Evolutionary conservation across 2,888 invertebrate genomes (phyloP).

Genomic region (Drosophila flavopinicola): DNA sequence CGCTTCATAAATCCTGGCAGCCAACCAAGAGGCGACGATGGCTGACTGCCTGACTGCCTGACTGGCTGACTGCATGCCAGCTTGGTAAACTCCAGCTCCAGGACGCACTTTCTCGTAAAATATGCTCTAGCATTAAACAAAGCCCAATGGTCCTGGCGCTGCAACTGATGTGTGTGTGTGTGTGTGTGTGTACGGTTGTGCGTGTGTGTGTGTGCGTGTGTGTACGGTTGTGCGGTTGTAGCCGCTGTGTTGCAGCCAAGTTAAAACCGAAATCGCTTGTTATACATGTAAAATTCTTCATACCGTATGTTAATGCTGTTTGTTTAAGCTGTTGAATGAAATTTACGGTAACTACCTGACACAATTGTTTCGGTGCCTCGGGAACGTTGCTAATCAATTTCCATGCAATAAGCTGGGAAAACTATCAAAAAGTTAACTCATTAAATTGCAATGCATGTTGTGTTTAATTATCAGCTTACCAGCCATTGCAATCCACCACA

Average conservation of each 20-base stretch:
- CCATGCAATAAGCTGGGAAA: constrained; percentile 6
- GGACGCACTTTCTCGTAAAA: constrained; percentile 41
- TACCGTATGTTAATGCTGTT: constrained; percentile 2
- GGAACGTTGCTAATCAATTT: constrained; percentile 22
- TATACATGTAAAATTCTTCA: not conserved
- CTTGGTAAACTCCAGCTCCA: constrained; percentile 24
- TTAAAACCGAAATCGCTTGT: not conserved
- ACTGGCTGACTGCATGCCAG: not conserved
- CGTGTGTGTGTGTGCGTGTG: not conserved
- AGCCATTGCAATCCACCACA: not conserved
- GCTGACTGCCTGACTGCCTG: constrained; percentile 4
- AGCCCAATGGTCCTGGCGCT: constrained; percentile 9
- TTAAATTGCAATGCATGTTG: not conserved
- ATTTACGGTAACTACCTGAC: constrained; percentile 5
- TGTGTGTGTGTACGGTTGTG: not conserved
- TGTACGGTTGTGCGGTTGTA: constrained; percentile 5
- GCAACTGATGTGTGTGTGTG: not conserved
- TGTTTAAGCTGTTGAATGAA: not conserved
- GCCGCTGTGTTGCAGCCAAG: not conserved
- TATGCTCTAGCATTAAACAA: constrained; percentile 52
- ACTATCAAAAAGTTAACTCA: constrained; percentile 2
- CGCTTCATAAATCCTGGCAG: constrained; percentile 66
- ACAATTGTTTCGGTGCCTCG: not conserved
- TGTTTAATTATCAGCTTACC: constrained; percentile 13
- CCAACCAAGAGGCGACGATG: constrained; percentile 22